Evolutionary conservation across 2,113 vertebrate genomes (phyloP).

Genomic region (Ptyas mucosa): DNA sequence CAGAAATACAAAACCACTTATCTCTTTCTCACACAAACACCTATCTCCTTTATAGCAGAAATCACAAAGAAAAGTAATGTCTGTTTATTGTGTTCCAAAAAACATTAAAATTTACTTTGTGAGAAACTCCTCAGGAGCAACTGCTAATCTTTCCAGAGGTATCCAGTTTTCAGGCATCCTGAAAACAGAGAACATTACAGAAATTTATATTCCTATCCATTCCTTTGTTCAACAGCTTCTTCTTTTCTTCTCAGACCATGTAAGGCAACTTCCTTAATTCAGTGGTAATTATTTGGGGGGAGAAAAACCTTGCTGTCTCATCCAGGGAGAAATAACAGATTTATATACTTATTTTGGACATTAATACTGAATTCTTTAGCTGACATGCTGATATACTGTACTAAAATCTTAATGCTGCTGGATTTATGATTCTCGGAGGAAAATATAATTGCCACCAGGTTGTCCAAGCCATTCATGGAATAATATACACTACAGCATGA

Average conservation of each 20-base stretch:
- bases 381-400: neutral
- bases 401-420: neutral
- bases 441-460: neutral
- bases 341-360: neutral
- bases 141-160: neutral
- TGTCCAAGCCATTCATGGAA: neutral
- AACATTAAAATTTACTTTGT: neutral
- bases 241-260: neutral
- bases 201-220: neutral
- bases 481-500: neutral
- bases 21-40: neutral
- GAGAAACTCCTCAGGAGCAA: neutral
- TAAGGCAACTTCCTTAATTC: neutral
- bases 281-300: neutral
- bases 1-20: neutral
- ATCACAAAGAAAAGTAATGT: neutral
- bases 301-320: neutral
- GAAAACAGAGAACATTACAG: neutral
- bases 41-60: neutral
- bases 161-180: neutral
- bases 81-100: neutral
- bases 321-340: neutral
- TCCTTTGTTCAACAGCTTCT: neutral
- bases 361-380: neutral
- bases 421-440: neutral